These are phyloP conservation scores for Bovichtus variegatus DNA, from an alignment of 2,797 vertebrate genomes.

Conservation along the genomic window DNA sequence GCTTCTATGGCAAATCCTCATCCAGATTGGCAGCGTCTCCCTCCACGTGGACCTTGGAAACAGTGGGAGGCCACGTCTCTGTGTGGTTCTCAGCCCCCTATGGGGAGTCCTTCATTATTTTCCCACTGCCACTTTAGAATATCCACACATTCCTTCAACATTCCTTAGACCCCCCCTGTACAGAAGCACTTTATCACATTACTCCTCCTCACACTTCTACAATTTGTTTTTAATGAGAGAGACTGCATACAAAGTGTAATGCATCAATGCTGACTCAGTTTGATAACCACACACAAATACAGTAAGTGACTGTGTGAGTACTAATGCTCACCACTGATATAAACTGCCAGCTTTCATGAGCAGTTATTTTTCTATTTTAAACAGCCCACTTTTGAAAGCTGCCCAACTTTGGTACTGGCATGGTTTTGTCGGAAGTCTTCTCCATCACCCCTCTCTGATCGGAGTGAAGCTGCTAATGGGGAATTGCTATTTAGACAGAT, in stretches of 20 bases:
- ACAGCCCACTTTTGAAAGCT: slow-evolving; percentile 28
- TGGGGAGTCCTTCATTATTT: slow-evolving; percentile 80
- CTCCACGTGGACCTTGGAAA: slow-evolving; percentile 45
- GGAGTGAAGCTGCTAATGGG: slow-evolving; percentile 46
- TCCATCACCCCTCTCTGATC: slow-evolving; percentile 25
- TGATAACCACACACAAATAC: slow-evolving; percentile 34
- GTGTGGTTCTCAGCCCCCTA: slow-evolving; percentile 80
- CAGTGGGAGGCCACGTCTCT: slow-evolving; percentile 61
- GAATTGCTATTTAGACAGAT: slow-evolving; percentile 51
- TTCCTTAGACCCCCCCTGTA: slow-evolving; percentile 67
- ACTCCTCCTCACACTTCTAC: slow-evolving; percentile 51
- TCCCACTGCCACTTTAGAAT: slow-evolving; percentile 72
- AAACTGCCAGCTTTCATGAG: slow-evolving; percentile 15
- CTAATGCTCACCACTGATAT: slow-evolving; percentile 16
- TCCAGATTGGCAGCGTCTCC: slow-evolving; percentile 56
- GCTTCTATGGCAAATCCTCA: slow-evolving; percentile 26
- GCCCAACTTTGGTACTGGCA: neutral
- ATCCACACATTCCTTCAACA: slow-evolving; percentile 75
- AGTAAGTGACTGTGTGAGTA: slow-evolving; percentile 23
- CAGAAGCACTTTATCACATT: slow-evolving; percentile 63
- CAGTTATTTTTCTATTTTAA: slow-evolving; percentile 1
- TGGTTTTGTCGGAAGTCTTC: slow-evolving; percentile 29
- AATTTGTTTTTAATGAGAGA: slow-evolving; percentile 60
- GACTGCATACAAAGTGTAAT: slow-evolving; percentile 21
- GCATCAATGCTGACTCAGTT: slow-evolving; percentile 28